A percentile compares a stretch with the other conserved stretches of the same genome.
Conservation (phyloP, 2,797 vertebrate species). For the Hafferia zeledoni region DNA sequence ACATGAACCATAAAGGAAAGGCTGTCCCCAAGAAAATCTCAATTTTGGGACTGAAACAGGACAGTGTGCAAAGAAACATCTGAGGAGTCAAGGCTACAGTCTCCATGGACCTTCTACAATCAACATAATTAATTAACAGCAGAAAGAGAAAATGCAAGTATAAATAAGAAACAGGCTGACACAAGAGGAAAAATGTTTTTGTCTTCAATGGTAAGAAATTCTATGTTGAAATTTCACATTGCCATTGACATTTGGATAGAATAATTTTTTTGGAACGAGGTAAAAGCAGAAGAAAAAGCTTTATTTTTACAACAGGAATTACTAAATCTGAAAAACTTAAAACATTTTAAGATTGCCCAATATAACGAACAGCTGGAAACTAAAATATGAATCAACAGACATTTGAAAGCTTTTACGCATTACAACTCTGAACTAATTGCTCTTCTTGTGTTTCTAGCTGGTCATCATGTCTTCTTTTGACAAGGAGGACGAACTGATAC, state of each 20-base stretch:
- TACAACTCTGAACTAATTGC: background rate
- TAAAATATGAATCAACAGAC: slow-evolving; percentile 34
- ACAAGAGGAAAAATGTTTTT: slow-evolving; percentile 1
- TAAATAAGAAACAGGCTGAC: background rate
- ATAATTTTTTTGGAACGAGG: slow-evolving; percentile 27
- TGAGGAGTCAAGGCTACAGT: background rate
- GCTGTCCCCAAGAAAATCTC: background rate
- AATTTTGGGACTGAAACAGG: background rate
- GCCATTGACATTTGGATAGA: slow-evolving; percentile 30
- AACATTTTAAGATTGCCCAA: slow-evolving; percentile 37
- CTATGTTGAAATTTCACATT: background rate
- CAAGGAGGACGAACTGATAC: background rate
- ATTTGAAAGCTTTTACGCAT: slow-evolving; percentile 5
- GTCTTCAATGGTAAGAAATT: slow-evolving; percentile 3
- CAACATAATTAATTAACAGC: slow-evolving; percentile 2
- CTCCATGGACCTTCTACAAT: background rate
- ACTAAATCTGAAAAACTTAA: slow-evolving; percentile 39
- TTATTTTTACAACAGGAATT: slow-evolving; percentile 56
- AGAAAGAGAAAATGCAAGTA: slow-evolving; percentile 2
- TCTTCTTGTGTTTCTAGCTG: background rate
- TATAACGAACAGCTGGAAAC: slow-evolving; percentile 46
- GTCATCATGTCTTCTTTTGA: background rate
- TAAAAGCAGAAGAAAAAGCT: slow-evolving; percentile 27
- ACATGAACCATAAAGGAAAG: background rate
- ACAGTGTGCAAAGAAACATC: background rate